A percentile compares a stretch with the other conserved stretches of the same genome.
Conservation (phyloP, 2,797 vertebrate genomes). For the Enoplosus armatus region DNA sequence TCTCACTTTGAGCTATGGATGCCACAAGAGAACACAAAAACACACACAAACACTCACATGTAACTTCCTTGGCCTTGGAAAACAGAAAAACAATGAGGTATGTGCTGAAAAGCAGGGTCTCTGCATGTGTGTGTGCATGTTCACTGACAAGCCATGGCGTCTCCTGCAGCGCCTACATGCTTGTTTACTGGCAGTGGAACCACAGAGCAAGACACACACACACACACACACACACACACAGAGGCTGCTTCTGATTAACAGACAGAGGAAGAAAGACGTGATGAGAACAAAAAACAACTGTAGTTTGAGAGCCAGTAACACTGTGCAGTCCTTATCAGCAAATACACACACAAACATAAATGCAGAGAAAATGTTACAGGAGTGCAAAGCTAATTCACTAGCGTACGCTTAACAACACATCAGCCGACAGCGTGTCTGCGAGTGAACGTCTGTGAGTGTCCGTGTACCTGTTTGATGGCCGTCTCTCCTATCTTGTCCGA, state of each 20-base stretch:
- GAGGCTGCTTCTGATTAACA: constrained; percentile 65
- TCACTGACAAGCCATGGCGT: constrained; percentile 28
- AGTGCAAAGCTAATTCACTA: background rate
- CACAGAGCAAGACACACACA: constrained; percentile 45
- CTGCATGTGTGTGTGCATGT: constrained; percentile 16
- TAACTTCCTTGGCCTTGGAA: constrained; percentile 55
- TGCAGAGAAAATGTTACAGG: too few relatives aligned
- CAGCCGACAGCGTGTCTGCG: background rate
- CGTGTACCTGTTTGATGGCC: constrained; percentile 94
- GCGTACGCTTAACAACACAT: background rate
- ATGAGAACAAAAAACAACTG: constrained; percentile 46
- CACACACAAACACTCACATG: constrained; percentile 23
- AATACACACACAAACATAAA: background rate
- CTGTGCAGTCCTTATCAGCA: constrained; percentile 14
- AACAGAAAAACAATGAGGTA: constrained; percentile 65
- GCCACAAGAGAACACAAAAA: constrained; percentile 44
- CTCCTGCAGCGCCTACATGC: constrained; percentile 54
- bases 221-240: constrained; percentile 30
- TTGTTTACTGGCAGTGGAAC: constrained; percentile 69
- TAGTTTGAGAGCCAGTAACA: background rate
- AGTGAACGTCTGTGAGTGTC: background rate
- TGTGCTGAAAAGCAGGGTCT: constrained; percentile 58
- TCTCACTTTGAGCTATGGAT: constrained; percentile 49
- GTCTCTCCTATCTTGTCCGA: constrained; percentile 97
- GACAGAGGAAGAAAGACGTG: constrained; percentile 31